Evolutionary conservation across 2,888 invertebrate genomes (phyloP), one percentile per base, ranked within the genome.

Genomic region (Gisinianus flammeolus): DNA sequence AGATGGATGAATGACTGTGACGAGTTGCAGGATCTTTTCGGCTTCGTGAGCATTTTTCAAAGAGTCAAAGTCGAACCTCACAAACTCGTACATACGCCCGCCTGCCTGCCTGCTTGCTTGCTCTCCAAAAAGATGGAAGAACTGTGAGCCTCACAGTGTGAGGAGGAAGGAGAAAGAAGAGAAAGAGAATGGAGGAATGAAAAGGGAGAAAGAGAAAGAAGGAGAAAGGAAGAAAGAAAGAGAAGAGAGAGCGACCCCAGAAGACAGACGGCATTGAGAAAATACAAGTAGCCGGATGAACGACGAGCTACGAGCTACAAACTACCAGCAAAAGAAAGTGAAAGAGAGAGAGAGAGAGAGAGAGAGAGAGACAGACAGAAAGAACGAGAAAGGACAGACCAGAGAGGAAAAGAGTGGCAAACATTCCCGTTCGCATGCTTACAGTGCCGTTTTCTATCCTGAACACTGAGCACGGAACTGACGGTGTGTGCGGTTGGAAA

Each of bases 181-280:
- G 35, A 58, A 64, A 35, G 31, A 64, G 33, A 22, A 35, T 35
- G 35, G 31, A 22, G 5, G 22, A 31, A 12, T 12, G 24, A 68
- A 68, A 22, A 54, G 54, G 54, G 22, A 68, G 35, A 68, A 35
- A 68, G n/a, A 19, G 52, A 76, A 70, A 70, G 69, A 66, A 16
- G 74, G 79, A n/a, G 56, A 56, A 56, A 56, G 76, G 73, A 64
- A 30, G 52, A 35, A 44, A 79, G 77, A 64, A 77, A 77, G 16
- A 31, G 76, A 56, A 52, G 28, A 22, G 28, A 44, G 16, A 67
- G n/a, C n/a, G 5, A 24, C 30, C 30, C 28, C n/a, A 67, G 68
- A 68, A 56, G 56, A 56, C 35, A 56, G 56, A 56, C n/a, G 56
- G 56, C n/a, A 56, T n/a, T 6, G 22, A n/a, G 35, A 35, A 35